Evolutionary conservation across 1,140 invertebrate species (phyloP), one percentile per base, ranked within the genome.

Genomic region (Leptinotarsa lineolata): DNA sequence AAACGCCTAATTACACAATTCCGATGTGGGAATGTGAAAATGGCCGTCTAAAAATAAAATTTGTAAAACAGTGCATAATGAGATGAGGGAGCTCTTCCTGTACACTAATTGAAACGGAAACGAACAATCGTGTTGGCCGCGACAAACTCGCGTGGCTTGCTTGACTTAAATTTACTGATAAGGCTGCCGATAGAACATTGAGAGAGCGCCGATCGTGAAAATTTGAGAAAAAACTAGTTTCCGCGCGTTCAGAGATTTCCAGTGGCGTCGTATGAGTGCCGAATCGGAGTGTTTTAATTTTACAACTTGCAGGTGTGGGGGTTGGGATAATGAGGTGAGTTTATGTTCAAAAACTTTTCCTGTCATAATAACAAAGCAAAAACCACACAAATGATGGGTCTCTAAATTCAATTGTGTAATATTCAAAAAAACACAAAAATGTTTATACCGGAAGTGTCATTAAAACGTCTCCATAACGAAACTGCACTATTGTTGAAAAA

Each of bases 71-170:
- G 74, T 81, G 81, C 82, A 83, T 83, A 83, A 83, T 83, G 82
- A 83, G 81, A 83, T 83, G 82, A 83, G 82, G 82, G 82, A 83
- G 79, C 81, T 83, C 81, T 83, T 83, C 82, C 82, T 83, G 82
- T 83, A 77, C 77, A 77, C 78, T 83, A 83, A 83, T 83, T 83
- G 81, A 83, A 83, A 82, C 82, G 82, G 82, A 83, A 83, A 79
- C 81, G 81, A 78, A 80, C 81, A 83, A 83, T 83, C 81, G 80
- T 74, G 75, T 79, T 76, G 81, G 80, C 78, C 77, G 80, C 76
- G 78, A 76, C 77, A 76, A 78, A 78, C 76, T 79, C 78, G 78
- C 77, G 78, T 78, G 78, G 77, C 71, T 21, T 63, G 54, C 75
- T 78, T 71, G 71, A 78, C 76, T 71, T 74, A 63, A 77, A 75